A percentile compares a stretch with the other conserved stretches of the same genome.
Conservation (phyloP, 2,888 invertebrate genomes). For the Tubulanus polymorphus region DNA sequence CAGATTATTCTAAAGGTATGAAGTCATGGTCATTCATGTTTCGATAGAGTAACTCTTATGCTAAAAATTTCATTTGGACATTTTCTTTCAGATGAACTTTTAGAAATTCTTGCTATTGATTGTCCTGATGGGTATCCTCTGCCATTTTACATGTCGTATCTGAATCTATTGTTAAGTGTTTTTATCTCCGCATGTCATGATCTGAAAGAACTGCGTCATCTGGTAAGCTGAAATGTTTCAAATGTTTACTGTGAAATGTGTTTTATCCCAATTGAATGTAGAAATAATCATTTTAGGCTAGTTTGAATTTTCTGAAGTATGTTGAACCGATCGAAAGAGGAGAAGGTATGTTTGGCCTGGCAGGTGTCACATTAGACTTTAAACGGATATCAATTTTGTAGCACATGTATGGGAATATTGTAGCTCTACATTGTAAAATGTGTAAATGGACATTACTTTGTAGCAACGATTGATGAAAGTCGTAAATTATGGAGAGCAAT, state of each 20-base stretch:
- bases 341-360: slow-evolving; percentile 45
- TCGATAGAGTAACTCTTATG: not conserved
- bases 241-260: not conserved
- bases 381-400: not conserved
- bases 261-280: not conserved
- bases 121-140: slow-evolving; percentile 36
- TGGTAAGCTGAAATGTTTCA: slow-evolving; percentile 59
- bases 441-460: slow-evolving; percentile 3
- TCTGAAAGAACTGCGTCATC: slow-evolving; percentile 74
- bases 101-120: slow-evolving; percentile 48
- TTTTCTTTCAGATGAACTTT: slow-evolving; percentile 58
- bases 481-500: slow-evolving; percentile 76
- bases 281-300: slow-evolving; percentile 31
- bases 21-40: not conserved
- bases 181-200: slow-evolving; percentile 82
- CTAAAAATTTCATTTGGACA: not conserved
- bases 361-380: too few species aligned
- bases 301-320: slow-evolving; percentile 66
- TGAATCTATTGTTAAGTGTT: slow-evolving; percentile 77
- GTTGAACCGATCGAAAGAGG: slow-evolving; percentile 71
- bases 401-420: not conserved
- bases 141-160: slow-evolving; percentile 70
- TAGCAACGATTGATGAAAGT: slow-evolving; percentile 63
- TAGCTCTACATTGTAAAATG: not conserved
- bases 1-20: slow-evolving; percentile 71